Evolutionary conservation across 2,113 vertebrate genomes (phyloP), one percentile per base, ranked within the genome.

Genomic region (Oxygymnocypris stewartii): DNA sequence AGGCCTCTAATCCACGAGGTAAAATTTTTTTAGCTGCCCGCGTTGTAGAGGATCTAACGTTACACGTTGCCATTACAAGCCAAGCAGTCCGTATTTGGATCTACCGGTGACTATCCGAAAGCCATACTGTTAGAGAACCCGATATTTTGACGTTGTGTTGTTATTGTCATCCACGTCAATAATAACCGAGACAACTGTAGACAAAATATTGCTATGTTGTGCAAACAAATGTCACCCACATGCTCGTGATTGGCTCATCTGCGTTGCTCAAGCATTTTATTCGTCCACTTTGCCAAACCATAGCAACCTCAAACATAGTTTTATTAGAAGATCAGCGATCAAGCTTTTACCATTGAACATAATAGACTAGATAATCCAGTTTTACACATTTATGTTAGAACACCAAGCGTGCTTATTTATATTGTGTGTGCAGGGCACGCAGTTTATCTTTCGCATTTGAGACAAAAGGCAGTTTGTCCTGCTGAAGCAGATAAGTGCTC

Each of bases 1-100:
- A 91, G 90, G 90, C 90, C 90, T 86, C 57, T 35, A 69, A 86
- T 87, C 90, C 88, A 16, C 89, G 90, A 37, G 65, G 35, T 90
- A 86, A 42, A 90, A 86, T 89, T 85, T 47, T 11, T 71, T 73
- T 25, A 61, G 54, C 51, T 51, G 40, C 79, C 88, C 84, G 28
- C 35, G 12, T 31, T 31, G 11, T 44, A 51, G n/a, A 9, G 57
- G 20, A 61, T 61, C 57, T 61, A n/a, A n/a, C n/a, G n/a, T n/a
- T n/a, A n/a, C 28, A 23, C 31, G 20, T 37, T 84, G 69, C 11
- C 51, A 37, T 25, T 6, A 67, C 10, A 25, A 47, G 47, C 37
- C 14, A 23, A 40, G 9, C 59, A 67, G 35, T 67, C 40, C 6
- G 40, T 47, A 14, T 8, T 31, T 47, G 14, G 12, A 47, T 6